Conservation (phyloP, 2,113 vertebrate genomes). For the Myotis davidii region DNA sequence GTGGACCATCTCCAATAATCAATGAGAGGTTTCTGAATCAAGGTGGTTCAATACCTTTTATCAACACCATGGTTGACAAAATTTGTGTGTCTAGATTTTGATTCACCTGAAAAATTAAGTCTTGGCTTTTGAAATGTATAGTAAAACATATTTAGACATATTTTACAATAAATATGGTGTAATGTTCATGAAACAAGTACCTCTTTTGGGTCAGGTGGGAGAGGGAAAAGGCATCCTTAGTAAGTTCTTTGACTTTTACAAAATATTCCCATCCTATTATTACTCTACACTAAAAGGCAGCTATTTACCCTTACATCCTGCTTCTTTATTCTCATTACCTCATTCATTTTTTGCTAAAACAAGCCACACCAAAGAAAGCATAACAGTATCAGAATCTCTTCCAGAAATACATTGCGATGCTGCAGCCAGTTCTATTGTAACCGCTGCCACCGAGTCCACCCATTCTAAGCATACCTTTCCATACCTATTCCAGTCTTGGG, state of each 20-base stretch:
- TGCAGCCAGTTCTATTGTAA: background rate
- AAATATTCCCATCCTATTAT: background rate
- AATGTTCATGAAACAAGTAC: background rate
- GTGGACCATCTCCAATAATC: background rate
- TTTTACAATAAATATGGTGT: background rate
- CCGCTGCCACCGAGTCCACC: background rate
- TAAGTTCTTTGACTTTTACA: background rate
- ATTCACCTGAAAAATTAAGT: constrained; percentile 11
- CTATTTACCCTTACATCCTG: background rate
- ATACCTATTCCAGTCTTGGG: background rate
- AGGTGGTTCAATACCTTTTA: background rate
- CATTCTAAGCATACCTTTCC: background rate
- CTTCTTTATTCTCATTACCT: background rate
- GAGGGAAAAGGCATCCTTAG: background rate
- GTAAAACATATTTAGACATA: background rate
- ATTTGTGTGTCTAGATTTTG: background rate
- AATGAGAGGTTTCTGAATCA: background rate
- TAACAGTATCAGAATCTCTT: background rate
- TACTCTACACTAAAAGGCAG: background rate
- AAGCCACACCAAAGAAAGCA: background rate
- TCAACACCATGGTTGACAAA: background rate
- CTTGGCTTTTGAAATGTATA: background rate
- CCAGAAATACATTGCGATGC: background rate
- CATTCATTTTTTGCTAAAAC: background rate
- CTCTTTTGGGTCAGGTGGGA: background rate